phyloP scores from a whole-genome alignment of 2,113 vertebrate species.

The Corydoras maculifer region DNA sequence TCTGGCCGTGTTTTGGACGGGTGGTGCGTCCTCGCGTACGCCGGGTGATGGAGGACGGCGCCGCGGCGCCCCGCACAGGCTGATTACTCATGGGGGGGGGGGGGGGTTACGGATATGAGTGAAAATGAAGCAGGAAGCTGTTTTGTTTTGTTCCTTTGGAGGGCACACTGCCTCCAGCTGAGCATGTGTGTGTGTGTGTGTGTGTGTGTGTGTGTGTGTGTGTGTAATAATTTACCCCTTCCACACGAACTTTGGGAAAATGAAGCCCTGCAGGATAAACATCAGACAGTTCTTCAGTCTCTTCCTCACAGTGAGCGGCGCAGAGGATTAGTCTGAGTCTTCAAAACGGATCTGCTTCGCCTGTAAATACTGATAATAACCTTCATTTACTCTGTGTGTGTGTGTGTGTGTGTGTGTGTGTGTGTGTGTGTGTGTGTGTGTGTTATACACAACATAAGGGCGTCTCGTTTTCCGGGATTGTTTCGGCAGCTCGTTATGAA shows the following conservation, averaged over 20 bases:
- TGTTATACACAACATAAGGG: not conserved
- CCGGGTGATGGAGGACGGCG: too few relatives aligned
- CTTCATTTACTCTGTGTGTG: not conserved
- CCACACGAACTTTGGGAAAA: conserved; percentile 2
- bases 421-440: not conserved
- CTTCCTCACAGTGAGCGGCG: not conserved
- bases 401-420: conserved; percentile 5
- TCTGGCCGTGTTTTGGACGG: not conserved
- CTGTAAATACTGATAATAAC: not conserved
- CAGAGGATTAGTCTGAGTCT: not conserved
- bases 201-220: not conserved
- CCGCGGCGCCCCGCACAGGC: too few relatives aligned
- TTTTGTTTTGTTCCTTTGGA: conserved; percentile 16
- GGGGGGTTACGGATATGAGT: not conserved
- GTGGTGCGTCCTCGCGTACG: not conserved
- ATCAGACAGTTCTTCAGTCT: conserved; percentile 11
- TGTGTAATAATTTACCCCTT: conserved; percentile 7
- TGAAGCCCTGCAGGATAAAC: conserved; percentile 23
- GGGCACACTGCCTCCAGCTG: not conserved
- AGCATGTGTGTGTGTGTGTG: not conserved
- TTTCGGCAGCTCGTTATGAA: not conserved
- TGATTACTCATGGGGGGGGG: not conserved
- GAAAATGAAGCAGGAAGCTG: conserved; percentile 4
- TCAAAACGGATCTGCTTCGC: not conserved
- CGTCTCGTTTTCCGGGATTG: not conserved